A percentile compares a stretch with the other conserved stretches of the same genome.
Evolutionary conservation across 2,888 invertebrate genomes (phyloP).

Genomic region (Muschampia plurimacula): DNA sequence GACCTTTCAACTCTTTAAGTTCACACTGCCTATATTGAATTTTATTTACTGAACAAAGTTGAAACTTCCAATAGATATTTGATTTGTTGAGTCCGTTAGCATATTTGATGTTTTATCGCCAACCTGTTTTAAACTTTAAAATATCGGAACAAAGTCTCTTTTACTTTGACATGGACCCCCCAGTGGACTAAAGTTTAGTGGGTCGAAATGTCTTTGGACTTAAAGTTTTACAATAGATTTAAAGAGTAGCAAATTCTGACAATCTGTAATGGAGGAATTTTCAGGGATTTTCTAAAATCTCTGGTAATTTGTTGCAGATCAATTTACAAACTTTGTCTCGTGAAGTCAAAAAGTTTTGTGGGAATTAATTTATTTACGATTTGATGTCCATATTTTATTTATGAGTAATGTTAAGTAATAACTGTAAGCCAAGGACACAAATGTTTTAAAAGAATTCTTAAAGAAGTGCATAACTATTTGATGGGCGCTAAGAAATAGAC

Average conservation of each 20-base stretch:
- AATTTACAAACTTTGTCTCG: slow-evolving; percentile 6
- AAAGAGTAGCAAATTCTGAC: slow-evolving; percentile 37
- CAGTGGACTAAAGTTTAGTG: slow-evolving; percentile 23
- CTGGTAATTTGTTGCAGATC: slow-evolving; percentile 8
- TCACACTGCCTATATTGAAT: slow-evolving; percentile 36
- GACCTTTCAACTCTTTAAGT: slow-evolving; percentile 4
- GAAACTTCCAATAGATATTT: slow-evolving; percentile 37
- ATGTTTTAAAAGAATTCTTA: too few relatives aligned
- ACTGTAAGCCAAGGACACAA: too few relatives aligned
- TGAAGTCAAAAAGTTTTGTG: not conserved
- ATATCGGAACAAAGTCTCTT: not conserved
- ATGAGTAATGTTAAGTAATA: too few relatives aligned
- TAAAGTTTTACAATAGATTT: slow-evolving; percentile 44
- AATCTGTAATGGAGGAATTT: slow-evolving; percentile 28
- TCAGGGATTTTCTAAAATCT: slow-evolving; percentile 14
- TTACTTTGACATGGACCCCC: not conserved
- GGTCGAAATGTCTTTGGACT: slow-evolving; percentile 33
- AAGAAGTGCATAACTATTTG: too few relatives aligned
- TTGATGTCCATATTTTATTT: not conserved
- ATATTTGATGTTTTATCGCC: slow-evolving; percentile 21
- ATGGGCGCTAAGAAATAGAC: too few relatives aligned
- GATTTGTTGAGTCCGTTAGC: slow-evolving; percentile 36
- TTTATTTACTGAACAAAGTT: slow-evolving; percentile 40
- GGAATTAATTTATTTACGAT: not conserved
- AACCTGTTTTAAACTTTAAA: slow-evolving; percentile 9